Conservation (phyloP, 2,113 vertebrate species). For the Procavia capensis region DNA sequence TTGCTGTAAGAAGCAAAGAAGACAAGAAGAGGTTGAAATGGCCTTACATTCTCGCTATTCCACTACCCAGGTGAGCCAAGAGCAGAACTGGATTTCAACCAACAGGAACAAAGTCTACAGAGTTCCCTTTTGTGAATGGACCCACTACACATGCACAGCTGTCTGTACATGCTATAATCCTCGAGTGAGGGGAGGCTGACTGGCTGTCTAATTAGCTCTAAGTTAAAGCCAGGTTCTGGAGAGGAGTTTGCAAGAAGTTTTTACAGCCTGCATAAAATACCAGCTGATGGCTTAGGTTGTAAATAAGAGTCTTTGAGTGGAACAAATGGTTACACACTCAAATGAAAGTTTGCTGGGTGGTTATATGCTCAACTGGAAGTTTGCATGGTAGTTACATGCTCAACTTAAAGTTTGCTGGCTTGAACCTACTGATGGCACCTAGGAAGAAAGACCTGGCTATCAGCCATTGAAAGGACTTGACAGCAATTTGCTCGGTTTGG, state of each 20-base stretch:
- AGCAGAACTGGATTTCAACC: not conserved
- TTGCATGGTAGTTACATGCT: too few species aligned
- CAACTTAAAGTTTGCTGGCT: too few species aligned
- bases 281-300: not conserved
- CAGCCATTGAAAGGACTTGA: too few species aligned
- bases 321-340: too few species aligned
- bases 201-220: not conserved
- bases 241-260: not conserved
- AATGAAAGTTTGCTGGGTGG: too few species aligned
- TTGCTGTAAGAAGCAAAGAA: not conserved
- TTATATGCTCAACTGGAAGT: too few species aligned
- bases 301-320: not conserved
- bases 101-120: too few species aligned
- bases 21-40: not conserved
- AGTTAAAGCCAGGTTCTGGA: not conserved
- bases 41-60: not conserved
- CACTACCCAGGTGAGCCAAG: not conserved
- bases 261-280: not conserved
- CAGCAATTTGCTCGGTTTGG: too few species aligned
- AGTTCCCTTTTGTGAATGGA: not conserved
- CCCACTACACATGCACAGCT: too few species aligned
- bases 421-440: too few species aligned
- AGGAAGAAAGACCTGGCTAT: too few species aligned
- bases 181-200: fast-evolving
- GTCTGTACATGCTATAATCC: not conserved